These are phyloP conservation scores for Neodon shergylaensis DNA, from an alignment of 2,113 vertebrate genomes.

Conservation along the genomic window DNA sequence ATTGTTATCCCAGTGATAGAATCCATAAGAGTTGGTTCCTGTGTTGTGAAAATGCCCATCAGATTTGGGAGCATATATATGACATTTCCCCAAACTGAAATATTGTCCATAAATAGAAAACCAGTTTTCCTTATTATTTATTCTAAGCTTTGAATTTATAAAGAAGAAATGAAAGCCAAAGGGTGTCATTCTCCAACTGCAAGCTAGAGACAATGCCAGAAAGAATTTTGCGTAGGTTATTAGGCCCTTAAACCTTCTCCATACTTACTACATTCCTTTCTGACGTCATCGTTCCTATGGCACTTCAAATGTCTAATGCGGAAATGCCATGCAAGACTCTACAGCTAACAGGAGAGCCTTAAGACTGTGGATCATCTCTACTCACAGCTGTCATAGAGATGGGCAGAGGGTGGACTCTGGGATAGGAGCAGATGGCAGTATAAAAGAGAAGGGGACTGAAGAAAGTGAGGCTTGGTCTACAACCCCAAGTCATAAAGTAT, in stretches of 20 bases:
- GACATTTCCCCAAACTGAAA: constrained; percentile 47
- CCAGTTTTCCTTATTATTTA: neutral
- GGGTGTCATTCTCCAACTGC: neutral
- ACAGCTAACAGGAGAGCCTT: neutral
- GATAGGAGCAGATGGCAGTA: neutral
- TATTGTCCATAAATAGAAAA: constrained; percentile 2
- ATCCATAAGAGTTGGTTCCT: neutral
- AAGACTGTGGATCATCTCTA: neutral
- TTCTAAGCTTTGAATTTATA: neutral
- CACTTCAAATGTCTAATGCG: neutral
- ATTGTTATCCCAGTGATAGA: neutral
- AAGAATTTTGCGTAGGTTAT: constrained; percentile 49
- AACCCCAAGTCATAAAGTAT: neutral
- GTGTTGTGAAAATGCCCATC: constrained; percentile 12
- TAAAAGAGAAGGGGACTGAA: constrained; percentile 35
- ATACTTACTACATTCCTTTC: constrained; percentile 11
- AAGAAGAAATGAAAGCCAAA: constrained; percentile 51
- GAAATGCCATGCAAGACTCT: neutral
- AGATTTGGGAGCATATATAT: neutral
- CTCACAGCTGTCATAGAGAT: neutral
- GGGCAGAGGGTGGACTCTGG: neutral
- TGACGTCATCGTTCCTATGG: neutral
- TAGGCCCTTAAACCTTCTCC: constrained; percentile 19
- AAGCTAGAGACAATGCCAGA: neutral
- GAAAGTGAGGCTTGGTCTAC: neutral